phyloP scores from a whole-genome alignment of 2,797 vertebrate genomes.

The Anguilla pacifica region DNA sequence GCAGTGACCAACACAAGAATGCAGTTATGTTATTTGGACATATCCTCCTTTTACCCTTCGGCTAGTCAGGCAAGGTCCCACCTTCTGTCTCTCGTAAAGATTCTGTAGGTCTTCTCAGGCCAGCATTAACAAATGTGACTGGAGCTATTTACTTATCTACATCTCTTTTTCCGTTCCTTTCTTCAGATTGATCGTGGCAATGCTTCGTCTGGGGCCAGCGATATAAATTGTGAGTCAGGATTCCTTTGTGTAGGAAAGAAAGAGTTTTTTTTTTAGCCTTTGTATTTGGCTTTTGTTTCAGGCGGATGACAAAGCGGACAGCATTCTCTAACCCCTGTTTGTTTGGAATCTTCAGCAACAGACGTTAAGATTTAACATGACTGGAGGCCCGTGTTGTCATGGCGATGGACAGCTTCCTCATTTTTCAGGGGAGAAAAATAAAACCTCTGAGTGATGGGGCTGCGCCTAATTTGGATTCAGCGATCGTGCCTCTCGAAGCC shows the following conservation, averaged over 20 bases:
- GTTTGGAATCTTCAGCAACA: slow-evolving; percentile 24
- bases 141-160: slow-evolving; percentile 19
- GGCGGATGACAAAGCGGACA: slow-evolving; percentile 13
- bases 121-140: background rate
- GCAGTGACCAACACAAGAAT: slow-evolving; percentile 26
- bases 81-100: slow-evolving; percentile 24
- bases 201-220: slow-evolving; percentile 18
- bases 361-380: slow-evolving; percentile 40
- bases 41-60: background rate
- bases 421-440: background rate
- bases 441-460: background rate
- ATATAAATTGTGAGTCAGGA: slow-evolving; percentile 20
- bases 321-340: slow-evolving; percentile 24
- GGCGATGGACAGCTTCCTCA: slow-evolving; percentile 49
- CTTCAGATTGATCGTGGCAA: background rate
- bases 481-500: background rate
- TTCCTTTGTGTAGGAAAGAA: slow-evolving; percentile 27
- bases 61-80: background rate
- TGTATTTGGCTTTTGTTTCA: slow-evolving; percentile 39
- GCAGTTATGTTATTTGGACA: slow-evolving; percentile 19
- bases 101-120: slow-evolving; percentile 2
- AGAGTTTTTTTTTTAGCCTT: slow-evolving; percentile 24
- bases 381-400: slow-evolving; percentile 45
- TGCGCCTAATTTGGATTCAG: background rate
- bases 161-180: slow-evolving; percentile 8